Conservation (phyloP, 2,113 vertebrate species). For the Hippocampus comes region DNA sequence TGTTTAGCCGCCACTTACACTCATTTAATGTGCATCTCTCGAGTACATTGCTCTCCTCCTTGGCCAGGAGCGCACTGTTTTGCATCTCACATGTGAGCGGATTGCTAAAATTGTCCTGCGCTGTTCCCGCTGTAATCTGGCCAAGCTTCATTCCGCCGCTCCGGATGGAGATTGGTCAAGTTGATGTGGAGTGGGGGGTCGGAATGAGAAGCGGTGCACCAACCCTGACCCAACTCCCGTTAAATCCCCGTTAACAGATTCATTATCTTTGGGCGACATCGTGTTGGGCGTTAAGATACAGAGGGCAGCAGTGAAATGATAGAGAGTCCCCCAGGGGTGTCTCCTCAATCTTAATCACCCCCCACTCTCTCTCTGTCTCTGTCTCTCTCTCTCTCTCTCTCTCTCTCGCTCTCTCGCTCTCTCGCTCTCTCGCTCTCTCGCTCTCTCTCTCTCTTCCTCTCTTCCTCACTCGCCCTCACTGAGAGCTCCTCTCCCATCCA, state of each 20-base stretch:
- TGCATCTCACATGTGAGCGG: constrained; percentile 53
- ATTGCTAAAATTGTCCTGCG: constrained; percentile 29
- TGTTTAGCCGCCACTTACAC: constrained; percentile 24
- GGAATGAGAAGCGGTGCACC: constrained; percentile 20
- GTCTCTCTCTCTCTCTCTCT: constrained; percentile 14
- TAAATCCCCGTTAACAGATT: constrained; percentile 61
- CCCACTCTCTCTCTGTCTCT: neutral
- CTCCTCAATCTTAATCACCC: constrained; percentile 67
- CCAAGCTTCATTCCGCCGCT: constrained; percentile 37
- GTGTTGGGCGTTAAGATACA: constrained; percentile 49
- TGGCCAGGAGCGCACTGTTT: constrained; percentile 42
- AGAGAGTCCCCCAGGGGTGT: constrained; percentile 66
- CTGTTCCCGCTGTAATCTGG: constrained; percentile 47
- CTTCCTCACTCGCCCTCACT: constrained; percentile 44
- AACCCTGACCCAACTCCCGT: constrained; percentile 32
- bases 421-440: constrained; percentile 16
- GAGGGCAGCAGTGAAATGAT: constrained; percentile 55
- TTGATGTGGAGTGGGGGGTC: constrained; percentile 35
- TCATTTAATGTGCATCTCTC: constrained; percentile 48
- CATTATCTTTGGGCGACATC: constrained; percentile 62
- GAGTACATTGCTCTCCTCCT: constrained; percentile 34
- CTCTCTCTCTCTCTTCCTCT: constrained; percentile 13
- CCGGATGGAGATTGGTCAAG: constrained; percentile 47
- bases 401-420: constrained; percentile 19
- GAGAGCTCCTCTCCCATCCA: constrained; percentile 62